Base-by-base conservation (phyloP, 1,140 invertebrate genomes). In the Megalonaias nervosa region DNA sequence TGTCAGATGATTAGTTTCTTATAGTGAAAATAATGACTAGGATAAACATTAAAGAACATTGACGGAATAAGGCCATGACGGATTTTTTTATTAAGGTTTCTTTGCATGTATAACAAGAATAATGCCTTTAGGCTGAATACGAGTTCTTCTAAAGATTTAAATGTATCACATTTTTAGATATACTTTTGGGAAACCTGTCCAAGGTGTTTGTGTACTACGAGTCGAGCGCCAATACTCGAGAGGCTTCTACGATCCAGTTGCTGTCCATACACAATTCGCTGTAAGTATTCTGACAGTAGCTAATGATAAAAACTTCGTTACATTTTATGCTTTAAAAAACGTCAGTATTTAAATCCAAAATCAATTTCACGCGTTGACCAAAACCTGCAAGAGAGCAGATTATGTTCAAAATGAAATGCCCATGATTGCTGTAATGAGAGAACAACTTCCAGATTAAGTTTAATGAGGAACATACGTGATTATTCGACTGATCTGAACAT, bases 191-290 rank as follows among this genome's bases (percentile, higher is more conserved):
- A 66, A 73, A n/a, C 64, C 69, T 2, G 69, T 77, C 16, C 23
- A 17, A 11, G 75, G 75, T 12, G 67, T 19, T 31, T 26, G 60
- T 11, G 75, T 77, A 31, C 56, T 77, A 15, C 64, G 61, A 19
- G 19, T 73, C 56, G 67, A 66, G 15, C 67, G 61, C 9, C 23
- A 59, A 13, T 77, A 72, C 17, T 56, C 55, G 11, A n/a, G 23
- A 0, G 75, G 75, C n/a, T 77, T 77, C 70, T 77, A 67, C 57
- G n/a, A 60, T n/a, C n/a, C 64, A 14, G 23, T 31, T 58, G 75
- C 75, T 1, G 23, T 61, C 55, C 59, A 65, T 23, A 77, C 56
- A 16, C 58, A 77, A 57, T 17, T 61, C 11, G 12, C 75, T 9
- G 64, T 72, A n/a, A 58, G 23, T n/a, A 3, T 16, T 11, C 15